Evolutionary conservation across 2,888 invertebrate species (phyloP), one percentile per base, ranked within the genome.

Genomic region (Drosophila lacicola): DNA sequence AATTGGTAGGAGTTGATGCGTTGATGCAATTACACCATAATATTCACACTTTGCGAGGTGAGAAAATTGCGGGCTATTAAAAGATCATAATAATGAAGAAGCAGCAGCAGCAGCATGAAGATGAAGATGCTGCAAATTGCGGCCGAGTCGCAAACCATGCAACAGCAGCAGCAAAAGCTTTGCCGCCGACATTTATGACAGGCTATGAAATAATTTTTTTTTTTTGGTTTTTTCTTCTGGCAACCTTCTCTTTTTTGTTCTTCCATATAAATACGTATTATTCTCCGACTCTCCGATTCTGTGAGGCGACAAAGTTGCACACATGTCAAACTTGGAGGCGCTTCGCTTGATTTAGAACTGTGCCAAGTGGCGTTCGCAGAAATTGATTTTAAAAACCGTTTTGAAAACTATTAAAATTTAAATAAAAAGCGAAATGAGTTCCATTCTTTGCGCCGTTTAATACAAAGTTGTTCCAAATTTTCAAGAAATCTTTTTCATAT

Each of bases 21-120:
- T 92, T 92, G 91, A 91, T 91, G 91, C 91, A 92, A 91, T 91
- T 91, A 91, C 91, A 92, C 92, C 91, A 91, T 92, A 92, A 92
- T 92, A 92, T 92, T 92, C 92, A 92, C 92, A 92, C 92, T 92
- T 92, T 91, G 91, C 90, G 92, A 92, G 92, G 92, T 92, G 92
- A 92, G 92, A 92, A 92, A 92, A 92, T 92, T 92, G 92, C 91
- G 80, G 91, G 92, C 92, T 92, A 92, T 92, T 92, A 92, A 92
- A 92, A 92, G 91, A 91, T 91, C 91, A 92, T 92, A 91, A 92
- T 91, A 91, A 91, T 69, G 54, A n/a, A 39, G 62, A 34, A 57
- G 47, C 56, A 45, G 41, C 51, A 54, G 29, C 67, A 25, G 37
- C 47, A 55, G 17, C 4, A 51, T 63, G 63, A 41, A 64, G 50